Base-by-base conservation (phyloP, 1,140 invertebrate species). In the Zophobas morio region DNA sequence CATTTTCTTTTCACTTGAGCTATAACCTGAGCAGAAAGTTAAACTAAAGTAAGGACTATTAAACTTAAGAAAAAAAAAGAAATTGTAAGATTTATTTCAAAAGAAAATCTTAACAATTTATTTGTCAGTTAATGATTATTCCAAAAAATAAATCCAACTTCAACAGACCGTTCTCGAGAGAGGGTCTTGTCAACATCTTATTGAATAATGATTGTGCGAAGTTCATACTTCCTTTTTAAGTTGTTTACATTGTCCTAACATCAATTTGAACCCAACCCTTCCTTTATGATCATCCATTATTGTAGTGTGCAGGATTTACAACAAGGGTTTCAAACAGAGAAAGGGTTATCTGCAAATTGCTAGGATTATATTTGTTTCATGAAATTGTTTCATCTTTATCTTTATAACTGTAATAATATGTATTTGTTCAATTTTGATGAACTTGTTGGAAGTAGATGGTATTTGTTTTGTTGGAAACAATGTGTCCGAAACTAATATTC, bases 1-100 rank as follows among this genome's bases (percentile, higher is more conserved):
- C 93, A 95, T 85, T 91, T 92, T 72, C 94, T 89, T 80, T 94
- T 94, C 82, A 95, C 90, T 86, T 95, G 94, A 33, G 93, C 92
- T 82, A 95, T 91, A 77, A 94, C 90, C 91, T 92, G 85, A 42
- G 74, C 80, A 42, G 57, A 60, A 39, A 6, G 6, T 36, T 36
- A 20, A 20, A 20, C 20, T 20, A 20, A 20, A 20, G 20, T 20
- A 20, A 20, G 20, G 20, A 20, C 20, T 20, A 20, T 20, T 20
- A 20, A 20, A 20, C 20, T 20, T 20, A 46, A 46, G 42, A 46
- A 46, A 46, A 8, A 8, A 46, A 46, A 46, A 46, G 42, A 46
- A 20, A 20, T 20, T 20, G 20, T 20, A 20, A 20, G 42, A 46
- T 46, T 46, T 46, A 46, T 46, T 46, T 46, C 8, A 4, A 46